Conservation (phyloP, 1,140 invertebrate genomes). For the Rhyacophila brunnea region DNA sequence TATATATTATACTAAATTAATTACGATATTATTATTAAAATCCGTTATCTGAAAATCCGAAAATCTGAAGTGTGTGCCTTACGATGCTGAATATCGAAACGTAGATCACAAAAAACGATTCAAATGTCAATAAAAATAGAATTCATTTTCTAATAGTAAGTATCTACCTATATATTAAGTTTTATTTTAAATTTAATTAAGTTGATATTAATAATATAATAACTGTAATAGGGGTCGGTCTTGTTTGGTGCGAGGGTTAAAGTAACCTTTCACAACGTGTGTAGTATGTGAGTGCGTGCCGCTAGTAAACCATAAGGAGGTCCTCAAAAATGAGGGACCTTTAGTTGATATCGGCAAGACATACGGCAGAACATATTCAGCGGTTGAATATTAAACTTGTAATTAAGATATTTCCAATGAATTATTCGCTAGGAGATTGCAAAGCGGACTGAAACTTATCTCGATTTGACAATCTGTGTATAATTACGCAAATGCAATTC, state of each 20-base stretch:
- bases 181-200: no score
- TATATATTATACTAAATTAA: no score
- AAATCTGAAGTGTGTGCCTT: no score
- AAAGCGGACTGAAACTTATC: conserved; percentile 1
- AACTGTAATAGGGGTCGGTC: neutral
- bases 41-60: no score
- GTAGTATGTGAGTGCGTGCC: conserved; percentile 3
- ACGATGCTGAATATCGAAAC: no score
- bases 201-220: no score
- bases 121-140: no score
- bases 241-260: neutral
- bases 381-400: conserved; percentile 31
- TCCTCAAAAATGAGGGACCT: conserved; percentile 25
- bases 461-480: neutral
- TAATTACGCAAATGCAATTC: no score
- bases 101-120: no score
- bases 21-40: no score
- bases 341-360: conserved; percentile 28
- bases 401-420: conserved; percentile 32
- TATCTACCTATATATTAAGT: no score
- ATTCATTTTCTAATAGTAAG: no score
- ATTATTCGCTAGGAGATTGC: conserved; percentile 6
- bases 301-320: conserved; percentile 4
- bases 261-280: neutral
- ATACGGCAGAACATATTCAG: conserved; percentile 12